Conservation (phyloP, 1,140 invertebrate genomes). For the Dermatophagoides farinae region DNA sequence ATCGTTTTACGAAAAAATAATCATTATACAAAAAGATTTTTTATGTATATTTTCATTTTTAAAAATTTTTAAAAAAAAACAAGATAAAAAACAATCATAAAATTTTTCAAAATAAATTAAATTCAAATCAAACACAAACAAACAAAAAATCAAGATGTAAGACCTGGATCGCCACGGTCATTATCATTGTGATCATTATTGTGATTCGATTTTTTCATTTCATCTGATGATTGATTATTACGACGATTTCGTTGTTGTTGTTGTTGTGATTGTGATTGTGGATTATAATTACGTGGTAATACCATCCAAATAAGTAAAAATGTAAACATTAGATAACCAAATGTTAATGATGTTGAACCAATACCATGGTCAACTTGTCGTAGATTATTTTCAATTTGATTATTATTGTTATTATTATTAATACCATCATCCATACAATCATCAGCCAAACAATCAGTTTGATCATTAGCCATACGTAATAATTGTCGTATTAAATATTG, state of each 20-base stretch:
- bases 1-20: slow-evolving; percentile 7
- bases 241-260: background rate
- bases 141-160: too few species aligned
- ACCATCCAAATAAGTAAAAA: background rate
- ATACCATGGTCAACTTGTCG: background rate
- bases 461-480: too few species aligned
- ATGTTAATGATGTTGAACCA: background rate
- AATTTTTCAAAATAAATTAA: too few species aligned
- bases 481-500: too few species aligned
- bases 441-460: too few species aligned
- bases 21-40: too few species aligned
- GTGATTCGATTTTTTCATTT: background rate
- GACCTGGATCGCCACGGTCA: background rate
- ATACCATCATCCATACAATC: too few species aligned
- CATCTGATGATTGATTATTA: background rate
- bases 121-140: too few species aligned
- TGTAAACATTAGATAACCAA: background rate
- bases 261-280: background rate
- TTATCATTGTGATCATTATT: background rate
- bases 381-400: too few species aligned
- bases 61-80: background rate
- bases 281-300: background rate
- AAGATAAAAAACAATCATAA: background rate
- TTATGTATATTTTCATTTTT: background rate
- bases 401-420: too few species aligned